phyloP scores from a whole-genome alignment of 2,888 invertebrate genomes.

The Meghimatium bilineatum region DNA sequence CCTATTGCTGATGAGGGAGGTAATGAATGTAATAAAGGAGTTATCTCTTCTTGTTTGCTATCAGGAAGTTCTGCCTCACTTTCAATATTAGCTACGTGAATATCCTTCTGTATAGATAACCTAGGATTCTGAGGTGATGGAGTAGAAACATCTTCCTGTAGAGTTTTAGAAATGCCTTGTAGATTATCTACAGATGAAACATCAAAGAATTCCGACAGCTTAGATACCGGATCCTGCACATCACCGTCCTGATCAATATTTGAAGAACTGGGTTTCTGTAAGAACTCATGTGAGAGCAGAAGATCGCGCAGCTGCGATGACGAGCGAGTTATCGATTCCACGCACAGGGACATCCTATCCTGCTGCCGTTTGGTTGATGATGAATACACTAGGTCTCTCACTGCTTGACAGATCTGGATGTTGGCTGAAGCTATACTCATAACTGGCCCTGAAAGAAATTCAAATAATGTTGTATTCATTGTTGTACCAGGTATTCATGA shows the following conservation, averaged over 20 bases:
- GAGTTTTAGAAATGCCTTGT: neutral
- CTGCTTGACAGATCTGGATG: slow-evolving; percentile 72
- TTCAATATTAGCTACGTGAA: neutral
- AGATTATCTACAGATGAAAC: neutral
- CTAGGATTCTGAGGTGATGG: neutral
- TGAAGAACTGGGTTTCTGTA: slow-evolving; percentile 6
- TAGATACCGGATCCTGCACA: neutral
- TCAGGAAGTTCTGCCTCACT: neutral
- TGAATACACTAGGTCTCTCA: slow-evolving; percentile 69
- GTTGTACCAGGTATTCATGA: too few relatives aligned
- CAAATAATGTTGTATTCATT: too few relatives aligned
- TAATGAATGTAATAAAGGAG: neutral
- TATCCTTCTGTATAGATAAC: slow-evolving; percentile 6
- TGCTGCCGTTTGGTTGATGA: slow-evolving; percentile 58
- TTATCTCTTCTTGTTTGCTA: neutral
- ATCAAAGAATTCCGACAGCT: neutral
- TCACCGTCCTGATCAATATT: neutral
- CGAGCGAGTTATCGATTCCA: slow-evolving; percentile 61
- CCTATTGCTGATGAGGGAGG: neutral
- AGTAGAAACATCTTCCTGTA: neutral
- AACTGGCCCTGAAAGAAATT: slow-evolving; percentile 66
- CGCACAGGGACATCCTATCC: slow-evolving; percentile 61
- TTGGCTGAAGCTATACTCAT: slow-evolving; percentile 75
- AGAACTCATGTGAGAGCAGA: slow-evolving; percentile 56
- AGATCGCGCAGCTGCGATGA: slow-evolving; percentile 61